phyloP scores from a whole-genome alignment of 2,113 vertebrate genomes.

The Cyphomyrus discorhynchus region DNA sequence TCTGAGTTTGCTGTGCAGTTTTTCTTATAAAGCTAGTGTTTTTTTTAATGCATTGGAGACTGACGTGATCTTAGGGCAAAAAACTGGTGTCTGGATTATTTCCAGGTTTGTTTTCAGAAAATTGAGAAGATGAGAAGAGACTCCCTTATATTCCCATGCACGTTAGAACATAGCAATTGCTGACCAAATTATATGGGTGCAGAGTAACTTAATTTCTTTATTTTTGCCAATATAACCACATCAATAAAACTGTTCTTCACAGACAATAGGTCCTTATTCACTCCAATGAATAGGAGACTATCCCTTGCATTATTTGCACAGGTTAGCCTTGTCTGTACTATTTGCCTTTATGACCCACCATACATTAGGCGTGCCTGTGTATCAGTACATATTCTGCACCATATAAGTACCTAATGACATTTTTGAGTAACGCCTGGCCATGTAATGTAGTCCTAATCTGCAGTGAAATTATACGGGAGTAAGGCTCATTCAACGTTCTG shows the following conservation, averaged over 20 bases:
- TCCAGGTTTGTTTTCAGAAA: neutral
- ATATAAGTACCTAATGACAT: neutral
- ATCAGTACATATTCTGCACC: neutral
- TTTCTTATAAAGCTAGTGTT: neutral
- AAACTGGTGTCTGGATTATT: neutral
- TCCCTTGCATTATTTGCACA: neutral
- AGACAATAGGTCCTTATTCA: neutral
- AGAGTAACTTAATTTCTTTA: neutral
- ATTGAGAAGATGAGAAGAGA: neutral
- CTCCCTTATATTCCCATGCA: neutral
- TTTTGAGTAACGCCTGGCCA: neutral
- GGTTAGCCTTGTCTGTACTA: neutral
- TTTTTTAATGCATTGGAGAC: neutral
- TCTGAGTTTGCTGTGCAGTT: neutral
- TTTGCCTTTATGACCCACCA: neutral
- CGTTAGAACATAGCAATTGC: neutral
- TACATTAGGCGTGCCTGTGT: neutral
- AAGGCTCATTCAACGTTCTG: neutral
- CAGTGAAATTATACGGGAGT: neutral
- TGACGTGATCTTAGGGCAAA: neutral
- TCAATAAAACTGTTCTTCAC: neutral
- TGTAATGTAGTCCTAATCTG: neutral
- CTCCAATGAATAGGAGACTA: neutral
- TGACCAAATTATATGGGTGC: neutral
- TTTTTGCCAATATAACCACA: neutral